Percentiles rank a stretch among this genome's conserved stretches.
Conservation (phyloP, 2,113 vertebrate species). For the Entosphenus tridentatus region DNA sequence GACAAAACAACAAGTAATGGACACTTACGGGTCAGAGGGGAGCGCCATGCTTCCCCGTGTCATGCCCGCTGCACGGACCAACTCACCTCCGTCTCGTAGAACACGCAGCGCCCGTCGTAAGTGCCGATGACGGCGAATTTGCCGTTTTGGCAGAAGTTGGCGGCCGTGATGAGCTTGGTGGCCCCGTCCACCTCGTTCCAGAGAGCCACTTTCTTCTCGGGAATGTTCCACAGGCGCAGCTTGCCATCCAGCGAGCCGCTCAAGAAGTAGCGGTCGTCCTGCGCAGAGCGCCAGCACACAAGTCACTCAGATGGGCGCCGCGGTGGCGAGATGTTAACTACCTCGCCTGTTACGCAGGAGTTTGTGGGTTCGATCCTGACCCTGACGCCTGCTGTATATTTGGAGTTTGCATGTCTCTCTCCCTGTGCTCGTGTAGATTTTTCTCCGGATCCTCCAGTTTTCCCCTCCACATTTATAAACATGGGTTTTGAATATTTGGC, state of each 20-base stretch:
- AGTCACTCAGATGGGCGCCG: too few species aligned
- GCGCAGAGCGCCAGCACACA: not conserved
- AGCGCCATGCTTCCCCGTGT: too few species aligned
- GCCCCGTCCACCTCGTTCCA: conserved; percentile 98
- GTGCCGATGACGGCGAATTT: conserved; percentile 93
- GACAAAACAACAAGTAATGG: not conserved
- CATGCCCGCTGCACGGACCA: too few species aligned
- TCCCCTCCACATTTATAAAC: too few species aligned
- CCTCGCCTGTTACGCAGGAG: too few species aligned
- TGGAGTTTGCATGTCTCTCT: too few species aligned
- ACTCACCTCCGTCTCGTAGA: conserved; percentile 88
- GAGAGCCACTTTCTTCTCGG: conserved; percentile 91
- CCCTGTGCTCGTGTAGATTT: too few species aligned
- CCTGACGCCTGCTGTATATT: too few species aligned
- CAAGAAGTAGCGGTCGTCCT: conserved; percentile 94
- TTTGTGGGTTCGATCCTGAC: too few species aligned
- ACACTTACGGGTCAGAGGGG: not conserved
- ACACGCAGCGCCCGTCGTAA: conserved; percentile 88
- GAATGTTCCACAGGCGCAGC: conserved; percentile 93
- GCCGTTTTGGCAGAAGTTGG: conserved; percentile 97
- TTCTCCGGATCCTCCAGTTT: too few species aligned
- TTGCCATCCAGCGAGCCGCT: conserved; percentile 90
- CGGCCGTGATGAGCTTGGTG: conserved; percentile 90
- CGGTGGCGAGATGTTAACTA: too few species aligned
- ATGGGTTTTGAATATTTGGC: too few species aligned